Evolutionary conservation across 2,888 invertebrate species (phyloP).

Genomic region (Cynaeus angustus): DNA sequence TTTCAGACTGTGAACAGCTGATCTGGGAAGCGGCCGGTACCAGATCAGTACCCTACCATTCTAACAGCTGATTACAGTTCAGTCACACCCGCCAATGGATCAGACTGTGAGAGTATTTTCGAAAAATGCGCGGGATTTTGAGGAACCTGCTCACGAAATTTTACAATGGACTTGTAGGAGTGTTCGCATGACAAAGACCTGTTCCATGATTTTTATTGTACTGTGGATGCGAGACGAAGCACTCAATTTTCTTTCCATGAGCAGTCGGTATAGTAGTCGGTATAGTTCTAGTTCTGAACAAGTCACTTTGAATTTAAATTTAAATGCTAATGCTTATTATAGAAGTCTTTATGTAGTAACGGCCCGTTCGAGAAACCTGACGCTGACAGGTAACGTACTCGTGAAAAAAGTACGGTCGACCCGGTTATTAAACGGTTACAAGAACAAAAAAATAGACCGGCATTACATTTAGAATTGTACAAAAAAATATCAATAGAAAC

Average conservation of each 20-base stretch:
- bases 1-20: conserved; percentile 48
- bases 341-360: conserved; percentile 31
- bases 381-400: conserved; percentile 33
- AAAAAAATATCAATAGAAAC: no score
- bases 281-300: conserved; percentile 25
- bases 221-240: neutral
- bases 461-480: no score
- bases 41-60: conserved; percentile 25
- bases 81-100: neutral
- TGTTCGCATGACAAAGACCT: conserved; percentile 50
- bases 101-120: conserved; percentile 49
- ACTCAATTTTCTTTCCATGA: neutral
- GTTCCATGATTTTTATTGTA: conserved; percentile 43
- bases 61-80: conserved; percentile 31
- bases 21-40: conserved; percentile 33
- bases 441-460: conserved; percentile 5
- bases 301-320: conserved; percentile 22
- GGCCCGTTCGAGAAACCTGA: conserved; percentile 41
- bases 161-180: conserved; percentile 50
- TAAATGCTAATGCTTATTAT: conserved; percentile 33
- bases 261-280: neutral
- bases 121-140: conserved; percentile 52
- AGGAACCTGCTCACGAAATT: conserved; percentile 49
- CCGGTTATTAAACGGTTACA: conserved; percentile 41
- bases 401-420: conserved; percentile 25